Evolutionary conservation across 2,888 invertebrate species (phyloP).

Genomic region (Drosophila buzzatii): DNA sequence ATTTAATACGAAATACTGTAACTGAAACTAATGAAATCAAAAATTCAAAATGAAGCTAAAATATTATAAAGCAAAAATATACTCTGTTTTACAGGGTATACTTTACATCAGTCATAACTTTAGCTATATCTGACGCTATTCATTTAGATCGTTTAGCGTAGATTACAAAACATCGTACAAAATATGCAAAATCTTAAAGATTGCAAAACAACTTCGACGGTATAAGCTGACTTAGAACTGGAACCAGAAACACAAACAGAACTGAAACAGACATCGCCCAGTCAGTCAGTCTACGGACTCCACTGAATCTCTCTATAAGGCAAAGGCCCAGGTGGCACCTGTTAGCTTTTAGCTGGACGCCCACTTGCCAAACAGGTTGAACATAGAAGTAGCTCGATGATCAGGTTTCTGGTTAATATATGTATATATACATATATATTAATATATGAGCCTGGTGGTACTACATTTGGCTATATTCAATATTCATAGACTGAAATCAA

Average conservation of each 20-base stretch:
- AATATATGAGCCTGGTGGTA: neutral
- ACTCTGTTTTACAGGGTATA: neutral
- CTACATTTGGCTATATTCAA: conserved; percentile 25
- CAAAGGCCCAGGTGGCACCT: conserved; percentile 50
- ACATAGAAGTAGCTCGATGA: conserved; percentile 22
- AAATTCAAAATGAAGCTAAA: neutral
- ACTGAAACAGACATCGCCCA: conserved; percentile 29
- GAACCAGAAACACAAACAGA: conserved; percentile 15
- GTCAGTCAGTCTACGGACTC: conserved; percentile 47
- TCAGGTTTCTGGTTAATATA: conserved; percentile 44
- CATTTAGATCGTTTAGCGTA: neutral
- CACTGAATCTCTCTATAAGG: conserved; percentile 42
- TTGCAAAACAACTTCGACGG: conserved; percentile 19
- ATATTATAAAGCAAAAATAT: neutral
- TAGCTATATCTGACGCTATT: neutral
- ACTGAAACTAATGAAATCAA: neutral
- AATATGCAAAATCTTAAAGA: conserved; percentile 10
- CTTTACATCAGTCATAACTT: neutral
- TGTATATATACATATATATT: neutral
- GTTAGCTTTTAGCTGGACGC: conserved; percentile 61
- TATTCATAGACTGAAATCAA: conserved; percentile 61
- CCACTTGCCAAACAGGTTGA: conserved; percentile 66
- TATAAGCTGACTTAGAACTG: neutral
- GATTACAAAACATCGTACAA: conserved; percentile 10
- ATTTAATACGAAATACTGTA: neutral